These are phyloP conservation scores for Platysternon megacephalum DNA, from an alignment of 2,113 vertebrate genomes.

Conservation along the genomic window DNA sequence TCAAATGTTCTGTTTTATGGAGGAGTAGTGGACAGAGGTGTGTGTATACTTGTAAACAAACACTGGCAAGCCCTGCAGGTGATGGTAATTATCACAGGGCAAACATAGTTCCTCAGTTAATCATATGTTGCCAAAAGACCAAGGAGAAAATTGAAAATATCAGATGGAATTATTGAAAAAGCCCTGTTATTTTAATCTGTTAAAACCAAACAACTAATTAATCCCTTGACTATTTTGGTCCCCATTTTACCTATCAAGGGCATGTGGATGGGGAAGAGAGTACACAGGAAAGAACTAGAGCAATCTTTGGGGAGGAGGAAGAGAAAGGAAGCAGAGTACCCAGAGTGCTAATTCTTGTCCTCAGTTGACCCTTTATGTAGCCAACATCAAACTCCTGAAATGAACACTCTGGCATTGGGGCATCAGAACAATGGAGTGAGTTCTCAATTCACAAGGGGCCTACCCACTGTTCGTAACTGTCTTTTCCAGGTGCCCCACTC, in stretches of 20 bases:
- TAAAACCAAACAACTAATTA: neutral
- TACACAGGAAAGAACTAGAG: neutral
- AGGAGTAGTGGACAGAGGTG: neutral
- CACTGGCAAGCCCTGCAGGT: neutral
- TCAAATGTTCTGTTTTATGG: neutral
- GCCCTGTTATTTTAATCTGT: neutral
- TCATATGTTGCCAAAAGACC: neutral
- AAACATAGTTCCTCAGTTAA: neutral
- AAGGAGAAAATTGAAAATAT: neutral
- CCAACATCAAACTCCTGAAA: too few species aligned
- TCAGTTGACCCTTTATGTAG: neutral
- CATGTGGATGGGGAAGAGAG: neutral
- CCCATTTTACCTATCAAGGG: neutral
- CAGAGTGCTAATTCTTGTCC: neutral
- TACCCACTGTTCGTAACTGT: too few species aligned
- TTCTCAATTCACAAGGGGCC: too few species aligned
- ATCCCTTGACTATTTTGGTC: neutral
- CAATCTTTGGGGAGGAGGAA: neutral
- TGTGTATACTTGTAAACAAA: neutral
- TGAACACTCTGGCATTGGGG: too few species aligned
- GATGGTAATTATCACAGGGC: neutral
- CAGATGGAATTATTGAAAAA: neutral
- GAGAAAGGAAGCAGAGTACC: neutral
- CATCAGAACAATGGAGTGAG: too few species aligned
- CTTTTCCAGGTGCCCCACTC: too few species aligned